Conservation (phyloP, 2,113 vertebrate species). For the Paramisgurnus dabryanus region DNA sequence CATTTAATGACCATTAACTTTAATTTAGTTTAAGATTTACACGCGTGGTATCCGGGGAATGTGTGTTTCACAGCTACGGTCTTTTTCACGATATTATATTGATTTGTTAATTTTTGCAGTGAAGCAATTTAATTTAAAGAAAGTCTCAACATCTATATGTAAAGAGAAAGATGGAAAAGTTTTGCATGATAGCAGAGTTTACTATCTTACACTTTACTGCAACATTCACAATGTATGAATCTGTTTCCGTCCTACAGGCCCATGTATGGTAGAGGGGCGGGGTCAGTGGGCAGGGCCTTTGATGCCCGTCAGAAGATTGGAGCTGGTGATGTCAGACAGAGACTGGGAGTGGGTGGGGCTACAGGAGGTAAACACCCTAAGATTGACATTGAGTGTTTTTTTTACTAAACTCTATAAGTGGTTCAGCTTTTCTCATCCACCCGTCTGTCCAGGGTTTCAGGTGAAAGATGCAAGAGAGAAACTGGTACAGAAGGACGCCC, state of each 20-base stretch:
- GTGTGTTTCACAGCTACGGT: no score
- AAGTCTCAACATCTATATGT: no score
- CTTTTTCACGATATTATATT: no score
- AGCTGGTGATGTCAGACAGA: slow-evolving; percentile 82
- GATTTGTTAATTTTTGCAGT: no score
- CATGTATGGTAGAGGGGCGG: slow-evolving; percentile 56
- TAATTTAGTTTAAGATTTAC: no score
- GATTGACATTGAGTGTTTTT: not conserved
- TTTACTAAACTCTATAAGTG: not conserved
- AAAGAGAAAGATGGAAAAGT: no score
- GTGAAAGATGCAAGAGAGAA: slow-evolving; percentile 93
- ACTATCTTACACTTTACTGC: no score
- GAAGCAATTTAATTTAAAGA: no score
- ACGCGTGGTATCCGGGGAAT: no score
- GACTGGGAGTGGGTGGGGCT: slow-evolving; percentile 72
- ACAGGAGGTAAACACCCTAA: not conserved
- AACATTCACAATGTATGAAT: no score
- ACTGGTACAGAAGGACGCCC: slow-evolving; percentile 88
- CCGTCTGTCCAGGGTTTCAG: slow-evolving; percentile 64
- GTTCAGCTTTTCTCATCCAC: not conserved
- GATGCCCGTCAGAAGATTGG: slow-evolving; percentile 96
- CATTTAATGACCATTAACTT: no score
- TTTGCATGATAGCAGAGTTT: no score
- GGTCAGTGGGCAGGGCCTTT: slow-evolving; percentile 77
- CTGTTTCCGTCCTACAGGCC: slow-evolving; percentile 54